A percentile compares a stretch with the other conserved stretches of the same genome.
phyloP scores from a whole-genome alignment of 2,113 vertebrate genomes.

The Malurus cyaneus region DNA sequence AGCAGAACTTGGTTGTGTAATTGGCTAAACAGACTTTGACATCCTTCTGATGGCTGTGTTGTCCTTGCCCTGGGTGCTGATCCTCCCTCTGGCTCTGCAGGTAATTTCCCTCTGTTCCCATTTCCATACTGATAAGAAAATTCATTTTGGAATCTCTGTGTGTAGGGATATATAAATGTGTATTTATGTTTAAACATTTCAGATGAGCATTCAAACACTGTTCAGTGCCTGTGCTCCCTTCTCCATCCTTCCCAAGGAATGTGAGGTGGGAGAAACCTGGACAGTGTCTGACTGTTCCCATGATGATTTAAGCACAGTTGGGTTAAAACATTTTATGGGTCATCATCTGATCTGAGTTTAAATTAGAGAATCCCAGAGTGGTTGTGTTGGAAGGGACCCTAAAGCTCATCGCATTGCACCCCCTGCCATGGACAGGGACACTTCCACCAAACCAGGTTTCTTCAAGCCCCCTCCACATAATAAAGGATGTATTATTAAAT shows the following conservation, averaged over 20 bases:
- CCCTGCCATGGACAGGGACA: neutral
- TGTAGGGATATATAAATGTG: neutral
- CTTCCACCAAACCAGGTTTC: neutral
- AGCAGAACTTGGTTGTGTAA: neutral
- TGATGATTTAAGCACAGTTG: neutral
- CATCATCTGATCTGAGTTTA: neutral
- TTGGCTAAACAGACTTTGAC: neutral
- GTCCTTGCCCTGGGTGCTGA: neutral
- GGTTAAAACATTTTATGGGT: neutral
- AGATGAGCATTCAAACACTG: neutral
- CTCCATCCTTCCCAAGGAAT: neutral
- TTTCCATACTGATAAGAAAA: conserved; percentile 25
- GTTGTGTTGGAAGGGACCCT: neutral
- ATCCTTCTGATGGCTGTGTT: neutral
- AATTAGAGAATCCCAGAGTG: neutral
- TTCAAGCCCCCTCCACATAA: neutral
- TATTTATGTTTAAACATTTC: neutral
- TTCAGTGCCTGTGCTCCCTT: neutral
- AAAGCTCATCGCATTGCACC: neutral
- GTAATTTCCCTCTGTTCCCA: neutral
- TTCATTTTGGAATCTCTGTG: neutral
- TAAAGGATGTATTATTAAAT: neutral
- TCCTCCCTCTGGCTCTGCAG: conserved; percentile 1
- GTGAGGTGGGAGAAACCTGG: neutral
- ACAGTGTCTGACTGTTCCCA: neutral